phyloP scores from a whole-genome alignment of 2,113 vertebrate genomes.

The Siniperca knerii region DNA sequence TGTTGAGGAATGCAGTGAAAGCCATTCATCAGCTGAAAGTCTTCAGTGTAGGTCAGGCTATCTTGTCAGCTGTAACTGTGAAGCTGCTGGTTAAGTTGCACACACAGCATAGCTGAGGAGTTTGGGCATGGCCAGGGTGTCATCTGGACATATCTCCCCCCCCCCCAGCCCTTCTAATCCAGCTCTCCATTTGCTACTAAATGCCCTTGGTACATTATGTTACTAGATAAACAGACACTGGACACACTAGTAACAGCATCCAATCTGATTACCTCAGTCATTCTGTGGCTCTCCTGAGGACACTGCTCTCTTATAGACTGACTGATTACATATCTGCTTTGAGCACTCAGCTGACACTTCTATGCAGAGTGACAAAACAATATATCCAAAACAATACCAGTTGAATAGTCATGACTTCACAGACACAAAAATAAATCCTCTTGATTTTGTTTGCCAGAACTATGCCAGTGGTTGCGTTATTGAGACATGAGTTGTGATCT shows the following conservation, averaged over 20 bases:
- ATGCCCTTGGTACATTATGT: slow-evolving; percentile 86
- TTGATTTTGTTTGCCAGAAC: neutral
- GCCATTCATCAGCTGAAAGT: slow-evolving; percentile 80
- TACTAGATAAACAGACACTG: slow-evolving; percentile 88
- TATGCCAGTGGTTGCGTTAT: neutral
- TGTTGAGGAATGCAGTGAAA: slow-evolving; percentile 78
- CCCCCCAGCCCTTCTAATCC: slow-evolving; percentile 81
- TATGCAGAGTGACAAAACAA: slow-evolving; percentile 39
- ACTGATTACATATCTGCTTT: slow-evolving; percentile 58
- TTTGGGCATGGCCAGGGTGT: slow-evolving; percentile 82
- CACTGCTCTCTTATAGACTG: slow-evolving; percentile 58
- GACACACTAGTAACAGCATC: slow-evolving; percentile 77
- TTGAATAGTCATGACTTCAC: neutral
- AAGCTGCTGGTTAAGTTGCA: slow-evolving; percentile 80
- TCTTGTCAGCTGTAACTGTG: slow-evolving; percentile 79
- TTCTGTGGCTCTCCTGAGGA: slow-evolving; percentile 71
- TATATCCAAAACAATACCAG: slow-evolving; percentile 18
- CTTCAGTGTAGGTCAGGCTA: slow-evolving; percentile 72
- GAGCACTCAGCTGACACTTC: slow-evolving; percentile 47
- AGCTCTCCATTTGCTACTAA: slow-evolving; percentile 83
- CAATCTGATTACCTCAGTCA: slow-evolving; percentile 80
- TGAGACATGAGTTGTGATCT: neutral
- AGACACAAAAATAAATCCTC: slow-evolving; percentile 11
- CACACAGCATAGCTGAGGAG: slow-evolving; percentile 83
- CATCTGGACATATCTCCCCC: slow-evolving; percentile 86